A percentile compares a stretch with the other conserved stretches of the same genome.
Evolutionary conservation across 1,140 invertebrate genomes (phyloP).

Genomic region (Melanaphis sacchari): DNA sequence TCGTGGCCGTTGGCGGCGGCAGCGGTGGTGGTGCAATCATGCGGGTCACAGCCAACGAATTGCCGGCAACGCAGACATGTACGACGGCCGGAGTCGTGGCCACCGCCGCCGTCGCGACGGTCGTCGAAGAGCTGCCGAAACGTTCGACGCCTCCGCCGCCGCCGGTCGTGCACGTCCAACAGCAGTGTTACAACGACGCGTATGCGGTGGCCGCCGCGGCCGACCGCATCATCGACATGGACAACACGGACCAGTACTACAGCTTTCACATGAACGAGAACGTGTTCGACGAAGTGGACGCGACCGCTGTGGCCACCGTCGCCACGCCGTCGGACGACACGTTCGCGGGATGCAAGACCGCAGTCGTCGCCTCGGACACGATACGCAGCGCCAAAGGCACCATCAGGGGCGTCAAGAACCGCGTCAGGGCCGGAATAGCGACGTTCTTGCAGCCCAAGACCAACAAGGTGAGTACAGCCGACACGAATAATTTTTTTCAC

Average conservation of each 20-base stretch:
- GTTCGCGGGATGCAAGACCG: conserved; percentile 83
- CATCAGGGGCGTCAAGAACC: conserved; percentile 90
- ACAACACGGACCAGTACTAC: conserved; percentile 68
- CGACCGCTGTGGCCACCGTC: conserved; percentile 63
- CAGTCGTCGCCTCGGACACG: conserved; percentile 72
- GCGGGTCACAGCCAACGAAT: not conserved
- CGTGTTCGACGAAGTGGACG: conserved; percentile 66
- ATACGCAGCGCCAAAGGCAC: conserved; percentile 90
- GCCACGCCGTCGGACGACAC: conserved; percentile 70
- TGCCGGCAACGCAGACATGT: not conserved
- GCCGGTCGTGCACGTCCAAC: conserved; percentile 66
- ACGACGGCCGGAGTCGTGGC: conserved; percentile 59
- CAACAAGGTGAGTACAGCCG: conserved; percentile 70
- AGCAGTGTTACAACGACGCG: conserved; percentile 41
- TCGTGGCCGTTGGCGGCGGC: not conserved
- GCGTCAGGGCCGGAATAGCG: conserved; percentile 90
- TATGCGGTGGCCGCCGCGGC: not conserved
- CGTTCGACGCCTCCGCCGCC: conserved; percentile 65
- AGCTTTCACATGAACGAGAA: conserved; percentile 84
- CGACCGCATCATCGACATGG: conserved; percentile 29
- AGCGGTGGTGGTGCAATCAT: not conserved
- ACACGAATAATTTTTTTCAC: not conserved
- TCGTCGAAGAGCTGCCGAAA: conserved; percentile 61
- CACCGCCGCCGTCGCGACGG: conserved; percentile 45
- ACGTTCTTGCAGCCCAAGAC: conserved; percentile 86